Base-by-base conservation (phyloP, 2,888 invertebrate genomes). In the Aporophyla lueneburgensis region DNA sequence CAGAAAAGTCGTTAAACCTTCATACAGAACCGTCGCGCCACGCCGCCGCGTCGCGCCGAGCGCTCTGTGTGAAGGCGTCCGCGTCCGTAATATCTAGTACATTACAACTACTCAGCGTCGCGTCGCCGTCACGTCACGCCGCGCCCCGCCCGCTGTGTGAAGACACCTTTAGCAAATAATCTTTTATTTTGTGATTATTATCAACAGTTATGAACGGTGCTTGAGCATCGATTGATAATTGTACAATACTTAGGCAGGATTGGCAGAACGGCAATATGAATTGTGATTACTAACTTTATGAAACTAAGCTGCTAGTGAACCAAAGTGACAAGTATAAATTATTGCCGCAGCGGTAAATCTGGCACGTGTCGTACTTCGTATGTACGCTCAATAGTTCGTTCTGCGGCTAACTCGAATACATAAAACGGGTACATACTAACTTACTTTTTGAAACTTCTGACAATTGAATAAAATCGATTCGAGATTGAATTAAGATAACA, bases 381-480 rank as follows among this genome's bases (percentile, higher is more conserved):
- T 61, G 56, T 43, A 33, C 53, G 67, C 62, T 49, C 62, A 59
- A 67, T 56, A 78, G 81, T 74, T 78, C 49, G 43, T 54, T 72
- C 49, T 63, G 70, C 53, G 66, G 24, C 81, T 81, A 81, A 81
- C 58, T 69, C 53, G 74, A 82, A 81, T 81, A 81, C 56, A 59
- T 74, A 78, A 81, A 62, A 49, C 12, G 59, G 54, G 43, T 54
- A 73, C 54, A 27, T 51, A 74, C 74, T 33, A 54, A 74, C 73
- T 63, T 53, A 63, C 67, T 74, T 80, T n/a, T 58, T 62, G 54
- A 71, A 81, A 78, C 58, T 65, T 66, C 59, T 84, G 69, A 78
- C 78, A 73, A 71, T 69, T 75, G 75, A 78, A 84, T 84, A 78
- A 84, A 84, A 78, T 81, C 81, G 73, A 71, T 80, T 61, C 40